phyloP scores from a whole-genome alignment of 2,113 vertebrate species.

The Thryonomys swinderianus region DNA sequence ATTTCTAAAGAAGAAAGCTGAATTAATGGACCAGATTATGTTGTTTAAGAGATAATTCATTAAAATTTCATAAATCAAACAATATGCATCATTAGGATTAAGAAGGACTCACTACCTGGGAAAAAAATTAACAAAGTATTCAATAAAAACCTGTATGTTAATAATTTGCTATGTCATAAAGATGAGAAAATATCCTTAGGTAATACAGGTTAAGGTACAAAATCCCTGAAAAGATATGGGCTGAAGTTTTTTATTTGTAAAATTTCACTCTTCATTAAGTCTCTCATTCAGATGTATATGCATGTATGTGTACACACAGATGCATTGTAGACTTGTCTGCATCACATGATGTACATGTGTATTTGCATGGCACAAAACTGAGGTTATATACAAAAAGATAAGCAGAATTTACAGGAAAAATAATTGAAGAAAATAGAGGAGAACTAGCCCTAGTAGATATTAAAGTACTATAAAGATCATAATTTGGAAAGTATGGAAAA shows the following conservation, averaged over 20 bases:
- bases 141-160: not conserved
- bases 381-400: not conserved
- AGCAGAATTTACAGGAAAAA: not conserved
- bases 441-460: not conserved
- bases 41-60: not conserved
- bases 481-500: not conserved
- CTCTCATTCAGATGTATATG: not conserved
- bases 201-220: no score
- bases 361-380: not conserved
- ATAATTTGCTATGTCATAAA: not conserved
- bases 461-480: not conserved
- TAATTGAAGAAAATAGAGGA: not conserved
- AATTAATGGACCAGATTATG: not conserved
- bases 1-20: not conserved
- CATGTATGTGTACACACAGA: not conserved
- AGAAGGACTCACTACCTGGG: not conserved
- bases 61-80: not conserved
- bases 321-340: not conserved
- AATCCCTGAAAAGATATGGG: not conserved
- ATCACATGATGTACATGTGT: not conserved
- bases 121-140: not conserved
- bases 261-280: rapidly evolving
- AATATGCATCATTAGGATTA: not conserved
- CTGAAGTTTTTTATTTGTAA: not conserved
- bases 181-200: not conserved